Evolutionary conservation across 1,140 invertebrate genomes (phyloP).

Genomic region (Drosophila asahinai): DNA sequence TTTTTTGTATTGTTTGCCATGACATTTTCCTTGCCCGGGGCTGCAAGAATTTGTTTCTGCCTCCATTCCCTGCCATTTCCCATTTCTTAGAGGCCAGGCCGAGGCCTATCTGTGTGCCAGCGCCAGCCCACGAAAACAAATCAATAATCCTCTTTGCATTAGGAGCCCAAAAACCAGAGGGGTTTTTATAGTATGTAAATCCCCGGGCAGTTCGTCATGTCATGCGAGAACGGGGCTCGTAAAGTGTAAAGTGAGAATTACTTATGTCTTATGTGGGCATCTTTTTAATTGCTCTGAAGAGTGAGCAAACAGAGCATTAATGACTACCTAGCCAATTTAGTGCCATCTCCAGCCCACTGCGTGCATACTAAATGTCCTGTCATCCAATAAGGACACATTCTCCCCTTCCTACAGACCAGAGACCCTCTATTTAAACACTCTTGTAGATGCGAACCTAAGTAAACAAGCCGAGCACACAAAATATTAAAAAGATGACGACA

Average conservation of each 20-base stretch:
- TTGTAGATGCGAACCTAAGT: conserved; percentile 52
- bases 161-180: conserved; percentile 49
- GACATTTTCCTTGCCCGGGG: conserved; percentile 60
- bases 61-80: conserved; percentile 9
- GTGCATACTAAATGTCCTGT: conserved; percentile 68
- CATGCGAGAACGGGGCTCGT: conserved; percentile 15
- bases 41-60: conserved; percentile 35
- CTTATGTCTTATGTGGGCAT: conserved; percentile 55
- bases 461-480: conserved; percentile 63
- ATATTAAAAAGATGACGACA: conserved; percentile 76
- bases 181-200: conserved; percentile 55
- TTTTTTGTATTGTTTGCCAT: conserved; percentile 46
- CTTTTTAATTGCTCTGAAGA: conserved; percentile 72
- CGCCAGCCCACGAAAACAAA: conserved; percentile 48
- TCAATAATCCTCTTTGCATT: conserved; percentile 76
- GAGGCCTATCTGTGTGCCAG: conserved; percentile 19
- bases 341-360: conserved; percentile 47
- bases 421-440: conserved; percentile 72
- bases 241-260: conserved; percentile 45
- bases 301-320: conserved; percentile 54
- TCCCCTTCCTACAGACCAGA: neutral
- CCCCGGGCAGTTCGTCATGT: conserved; percentile 28
- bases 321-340: conserved; percentile 50
- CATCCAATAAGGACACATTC: conserved; percentile 47
- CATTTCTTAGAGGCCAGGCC: conserved; percentile 17